These are phyloP conservation scores for Myrmecophaga tridactyla DNA, from an alignment of 2,113 vertebrate genomes.

Conservation along the genomic window DNA sequence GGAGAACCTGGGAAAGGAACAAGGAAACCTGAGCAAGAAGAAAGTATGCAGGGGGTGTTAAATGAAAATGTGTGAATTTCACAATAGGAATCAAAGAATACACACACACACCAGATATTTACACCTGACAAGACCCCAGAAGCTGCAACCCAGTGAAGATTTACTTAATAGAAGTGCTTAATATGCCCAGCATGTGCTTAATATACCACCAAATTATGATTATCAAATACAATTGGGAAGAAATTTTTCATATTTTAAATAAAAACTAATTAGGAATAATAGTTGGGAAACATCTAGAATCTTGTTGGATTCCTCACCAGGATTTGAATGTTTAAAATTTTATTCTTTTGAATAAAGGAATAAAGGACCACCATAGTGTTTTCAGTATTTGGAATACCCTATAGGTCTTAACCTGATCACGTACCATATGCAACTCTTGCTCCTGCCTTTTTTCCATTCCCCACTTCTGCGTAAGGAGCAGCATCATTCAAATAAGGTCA, in stretches of 20 bases:
- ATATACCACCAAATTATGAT: background rate
- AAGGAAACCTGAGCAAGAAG: background rate
- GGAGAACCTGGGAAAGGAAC: background rate
- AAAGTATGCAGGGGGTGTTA: background rate
- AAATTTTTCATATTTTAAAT: background rate
- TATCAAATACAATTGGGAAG: background rate
- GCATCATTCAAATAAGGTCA: background rate
- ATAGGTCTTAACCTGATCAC: background rate
- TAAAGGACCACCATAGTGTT: background rate
- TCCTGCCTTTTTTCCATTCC: background rate
- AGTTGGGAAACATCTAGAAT: background rate
- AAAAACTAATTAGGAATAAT: background rate
- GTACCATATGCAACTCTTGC: background rate
- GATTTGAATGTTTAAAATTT: background rate
- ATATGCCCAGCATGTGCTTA: background rate
- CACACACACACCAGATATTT: background rate
- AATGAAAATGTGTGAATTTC: background rate
- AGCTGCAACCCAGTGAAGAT: background rate
- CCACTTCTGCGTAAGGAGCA: background rate
- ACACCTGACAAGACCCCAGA: background rate
- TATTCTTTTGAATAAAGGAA: background rate
- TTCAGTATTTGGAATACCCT: background rate
- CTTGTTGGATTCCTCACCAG: background rate
- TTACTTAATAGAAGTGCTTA: background rate
- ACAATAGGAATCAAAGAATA: background rate